Evolutionary conservation across 1,140 invertebrate species (phyloP).

Genomic region (Kradibia gibbosae): DNA sequence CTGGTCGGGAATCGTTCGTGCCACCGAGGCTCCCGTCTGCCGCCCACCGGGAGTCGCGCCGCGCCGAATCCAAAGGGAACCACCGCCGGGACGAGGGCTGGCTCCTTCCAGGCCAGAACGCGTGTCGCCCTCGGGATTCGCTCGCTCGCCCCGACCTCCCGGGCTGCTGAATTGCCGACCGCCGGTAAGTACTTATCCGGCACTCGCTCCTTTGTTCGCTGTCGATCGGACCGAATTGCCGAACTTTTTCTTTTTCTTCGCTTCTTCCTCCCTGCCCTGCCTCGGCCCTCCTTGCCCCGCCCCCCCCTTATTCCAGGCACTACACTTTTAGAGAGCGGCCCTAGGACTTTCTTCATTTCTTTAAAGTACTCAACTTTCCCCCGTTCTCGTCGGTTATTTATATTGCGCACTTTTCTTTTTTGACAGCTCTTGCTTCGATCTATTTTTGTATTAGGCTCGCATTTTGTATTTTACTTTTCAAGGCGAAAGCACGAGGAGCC

Average conservation of each 20-base stretch:
- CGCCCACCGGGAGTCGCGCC: neutral
- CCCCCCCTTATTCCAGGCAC: neutral
- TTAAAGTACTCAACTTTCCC: too few species aligned
- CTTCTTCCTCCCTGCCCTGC: neutral
- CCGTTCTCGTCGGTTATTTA: too few species aligned
- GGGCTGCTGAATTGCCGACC: neutral
- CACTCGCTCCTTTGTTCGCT: too few species aligned
- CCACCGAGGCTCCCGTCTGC: neutral
- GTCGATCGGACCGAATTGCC: neutral
- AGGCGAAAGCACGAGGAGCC: too few species aligned
- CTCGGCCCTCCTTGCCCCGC: neutral
- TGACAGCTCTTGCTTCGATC: too few species aligned
- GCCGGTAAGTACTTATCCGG: too few species aligned
- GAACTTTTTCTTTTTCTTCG: neutral
- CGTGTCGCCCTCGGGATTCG: constrained; percentile 6
- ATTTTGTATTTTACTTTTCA: too few species aligned
- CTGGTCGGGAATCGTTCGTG: neutral
- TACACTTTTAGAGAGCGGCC: too few species aligned
- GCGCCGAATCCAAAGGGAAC: constrained; percentile 14
- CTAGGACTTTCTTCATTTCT: too few species aligned
- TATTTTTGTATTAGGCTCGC: too few species aligned
- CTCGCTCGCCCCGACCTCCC: neutral
- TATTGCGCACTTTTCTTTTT: too few species aligned
- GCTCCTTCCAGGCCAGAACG: too few species aligned
- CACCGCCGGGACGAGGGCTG: neutral